A percentile compares a stretch with the other conserved stretches of the same genome.
These are phyloP conservation scores for Ctenopoma multispine DNA, from an alignment of 2,797 vertebrate genomes.

Conservation along the genomic window DNA sequence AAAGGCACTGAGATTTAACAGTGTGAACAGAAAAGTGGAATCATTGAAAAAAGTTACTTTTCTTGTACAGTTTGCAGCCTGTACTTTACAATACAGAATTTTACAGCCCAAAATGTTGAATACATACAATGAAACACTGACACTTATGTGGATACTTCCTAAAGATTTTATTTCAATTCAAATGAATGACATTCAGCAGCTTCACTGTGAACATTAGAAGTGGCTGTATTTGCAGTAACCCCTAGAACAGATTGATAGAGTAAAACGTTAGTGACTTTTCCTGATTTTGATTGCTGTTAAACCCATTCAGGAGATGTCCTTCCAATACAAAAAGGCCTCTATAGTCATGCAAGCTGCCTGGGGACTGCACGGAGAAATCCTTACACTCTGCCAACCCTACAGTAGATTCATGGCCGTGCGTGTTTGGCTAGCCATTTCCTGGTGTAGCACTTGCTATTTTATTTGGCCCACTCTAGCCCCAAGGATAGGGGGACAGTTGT, in stretches of 20 bases:
- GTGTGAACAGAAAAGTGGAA: not conserved
- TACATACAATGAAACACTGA: too few relatives aligned
- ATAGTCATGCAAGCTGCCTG: constrained; percentile 85
- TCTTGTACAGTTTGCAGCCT: too few relatives aligned
- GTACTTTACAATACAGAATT: too few relatives aligned
- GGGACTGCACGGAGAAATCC: constrained; percentile 87
- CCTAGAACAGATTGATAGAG: constrained; percentile 5
- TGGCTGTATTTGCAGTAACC: not conserved
- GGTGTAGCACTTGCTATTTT: constrained; percentile 89
- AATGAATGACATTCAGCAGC: not conserved
- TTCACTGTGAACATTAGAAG: constrained; percentile 8
- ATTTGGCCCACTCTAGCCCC: constrained; percentile 86
- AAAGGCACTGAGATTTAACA: not conserved
- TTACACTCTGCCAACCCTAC: constrained; percentile 82
- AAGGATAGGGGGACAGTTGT: constrained; percentile 92
- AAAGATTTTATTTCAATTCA: too few relatives aligned
- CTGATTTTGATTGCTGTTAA: constrained; percentile 79
- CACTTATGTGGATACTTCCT: too few relatives aligned
- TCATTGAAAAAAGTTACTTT: too few relatives aligned
- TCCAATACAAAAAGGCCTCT: constrained; percentile 88
- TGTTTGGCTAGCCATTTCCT: constrained; percentile 94
- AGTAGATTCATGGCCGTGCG: constrained; percentile 87
- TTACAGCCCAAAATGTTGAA: too few relatives aligned
- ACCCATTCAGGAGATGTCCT: constrained; percentile 85
- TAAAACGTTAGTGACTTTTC: constrained; percentile 42